Evolutionary conservation across 1,140 invertebrate species (phyloP), one percentile per base, ranked within the genome.

Genomic region (Temnothorax longispinosus): DNA sequence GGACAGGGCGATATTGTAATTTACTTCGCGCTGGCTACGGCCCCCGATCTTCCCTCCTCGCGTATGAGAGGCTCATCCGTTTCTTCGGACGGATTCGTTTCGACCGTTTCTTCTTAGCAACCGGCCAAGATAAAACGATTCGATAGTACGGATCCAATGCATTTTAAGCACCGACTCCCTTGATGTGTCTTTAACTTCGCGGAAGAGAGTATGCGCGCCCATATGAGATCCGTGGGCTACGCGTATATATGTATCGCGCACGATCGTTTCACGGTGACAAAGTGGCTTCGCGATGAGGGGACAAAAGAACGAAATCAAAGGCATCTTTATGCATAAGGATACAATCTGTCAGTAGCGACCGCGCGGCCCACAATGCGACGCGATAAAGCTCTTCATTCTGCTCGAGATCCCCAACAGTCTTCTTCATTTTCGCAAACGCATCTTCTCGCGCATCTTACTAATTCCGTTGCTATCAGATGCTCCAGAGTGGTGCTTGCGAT

Each of bases 91-190:
- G 74, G 74, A 85, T 87, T 80, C 58, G 78, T 54, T 69, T 88
- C n/a, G 52, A 64, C 32, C 67, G 62, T 86, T 90, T 80, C 88
- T 88, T 76, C 77, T 84, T 80, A 64, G 67, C 84, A 77, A 69
- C 41, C 86, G 69, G 60, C 87, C 85, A 62, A 93, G 94, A 94
- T 94, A 91, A 91, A 93, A 91, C 89, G 88, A 81, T 54, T 86
- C 89, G 94, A 94, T 94, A 94, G 89, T 88, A 85, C 71, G 89
- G 86, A 94, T 94, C 91, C 94, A 92, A 94, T 94, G 94, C 93
- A 94, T 94, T 94, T 94, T 94, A 94, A 95, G 93, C 93, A 91
- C 89, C 93, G 89, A 89, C 87, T 84, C 87, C 81, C 52, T 88
- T 72, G 74, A 82, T 90, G 90, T 89, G 88, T 93, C 87, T 93